These are phyloP conservation scores for Chloromyia formosa DNA, from an alignment of 2,888 invertebrate species.

Conservation along the genomic window DNA sequence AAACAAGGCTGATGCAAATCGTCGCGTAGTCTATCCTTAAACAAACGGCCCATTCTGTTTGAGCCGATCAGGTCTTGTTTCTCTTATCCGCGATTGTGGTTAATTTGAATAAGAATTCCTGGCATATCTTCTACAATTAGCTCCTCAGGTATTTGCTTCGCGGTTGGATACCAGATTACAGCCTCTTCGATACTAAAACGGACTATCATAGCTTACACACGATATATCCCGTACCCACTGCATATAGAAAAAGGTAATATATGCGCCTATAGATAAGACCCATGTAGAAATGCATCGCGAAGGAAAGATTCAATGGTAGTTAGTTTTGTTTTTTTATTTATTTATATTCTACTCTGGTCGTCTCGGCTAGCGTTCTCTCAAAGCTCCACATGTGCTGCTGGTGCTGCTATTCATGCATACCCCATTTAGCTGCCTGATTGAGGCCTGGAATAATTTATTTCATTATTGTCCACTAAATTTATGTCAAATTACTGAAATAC, in stretches of 20 bases:
- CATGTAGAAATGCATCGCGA: constrained; percentile 12
- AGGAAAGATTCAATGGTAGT: constrained; percentile 13
- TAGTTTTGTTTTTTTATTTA: constrained; percentile 38
- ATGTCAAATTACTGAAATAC: constrained; percentile 42
- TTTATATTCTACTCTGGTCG: background rate
- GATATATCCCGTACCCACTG: background rate
- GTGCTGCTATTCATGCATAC: too few relatives aligned
- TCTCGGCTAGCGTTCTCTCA: background rate
- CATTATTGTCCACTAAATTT: constrained; percentile 46
- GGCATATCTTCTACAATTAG: constrained; percentile 49
- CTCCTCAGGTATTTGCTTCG: constrained; percentile 47
- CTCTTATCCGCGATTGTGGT: constrained; percentile 44
- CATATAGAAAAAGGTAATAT: background rate
- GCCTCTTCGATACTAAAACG: constrained; percentile 22
- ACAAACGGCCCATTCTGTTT: constrained; percentile 7
- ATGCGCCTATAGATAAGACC: constrained; percentile 17
- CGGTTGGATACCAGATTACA: constrained; percentile 42
- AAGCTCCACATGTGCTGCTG: background rate
- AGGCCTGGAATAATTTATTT: constrained; percentile 49
- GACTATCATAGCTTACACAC: background rate
- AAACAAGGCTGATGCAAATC: background rate
- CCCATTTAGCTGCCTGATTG: constrained; percentile 2
- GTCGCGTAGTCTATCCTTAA: background rate
- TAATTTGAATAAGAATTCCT: constrained; percentile 50
- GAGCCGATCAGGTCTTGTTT: constrained; percentile 30